Evolutionary conservation across 1,140 invertebrate genomes (phyloP).

Genomic region (Wiebesia pumilae): DNA sequence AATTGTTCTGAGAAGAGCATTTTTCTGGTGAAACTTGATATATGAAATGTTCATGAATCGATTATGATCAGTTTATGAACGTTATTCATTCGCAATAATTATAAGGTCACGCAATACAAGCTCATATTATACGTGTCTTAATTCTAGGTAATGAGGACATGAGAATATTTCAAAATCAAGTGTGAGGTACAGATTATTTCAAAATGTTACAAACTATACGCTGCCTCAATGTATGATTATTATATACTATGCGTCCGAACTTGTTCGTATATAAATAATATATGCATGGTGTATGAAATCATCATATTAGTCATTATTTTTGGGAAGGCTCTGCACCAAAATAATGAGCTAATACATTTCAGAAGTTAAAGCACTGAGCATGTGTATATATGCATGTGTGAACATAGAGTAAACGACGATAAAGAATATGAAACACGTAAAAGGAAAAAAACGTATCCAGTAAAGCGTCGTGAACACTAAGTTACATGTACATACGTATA

Average conservation of each 20-base stretch:
- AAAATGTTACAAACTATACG: neutral
- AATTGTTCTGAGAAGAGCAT: too few species aligned
- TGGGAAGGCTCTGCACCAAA: neutral
- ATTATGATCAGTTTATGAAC: too few species aligned
- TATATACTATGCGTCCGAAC: neutral
- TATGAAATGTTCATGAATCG: neutral
- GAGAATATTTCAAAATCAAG: neutral
- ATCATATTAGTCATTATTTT: conserved; percentile 10
- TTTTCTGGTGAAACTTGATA: neutral
- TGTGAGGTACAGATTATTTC: neutral
- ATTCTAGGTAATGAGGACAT: neutral
- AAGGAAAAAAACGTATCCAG: neutral
- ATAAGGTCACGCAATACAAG: neutral
- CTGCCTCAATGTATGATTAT: neutral
- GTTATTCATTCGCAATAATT: too few species aligned
- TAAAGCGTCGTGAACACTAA: neutral
- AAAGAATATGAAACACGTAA: conserved; percentile 1
- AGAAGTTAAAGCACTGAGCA: conserved; percentile 4
- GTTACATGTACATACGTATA: neutral
- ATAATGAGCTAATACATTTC: neutral
- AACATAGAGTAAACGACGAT: conserved; percentile 7
- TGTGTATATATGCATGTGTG: neutral
- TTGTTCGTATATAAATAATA: neutral
- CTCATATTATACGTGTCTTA: neutral
- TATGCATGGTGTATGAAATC: neutral